These are phyloP conservation scores for Nowickia ferox DNA, from an alignment of 2,888 invertebrate species.

Conservation along the genomic window DNA sequence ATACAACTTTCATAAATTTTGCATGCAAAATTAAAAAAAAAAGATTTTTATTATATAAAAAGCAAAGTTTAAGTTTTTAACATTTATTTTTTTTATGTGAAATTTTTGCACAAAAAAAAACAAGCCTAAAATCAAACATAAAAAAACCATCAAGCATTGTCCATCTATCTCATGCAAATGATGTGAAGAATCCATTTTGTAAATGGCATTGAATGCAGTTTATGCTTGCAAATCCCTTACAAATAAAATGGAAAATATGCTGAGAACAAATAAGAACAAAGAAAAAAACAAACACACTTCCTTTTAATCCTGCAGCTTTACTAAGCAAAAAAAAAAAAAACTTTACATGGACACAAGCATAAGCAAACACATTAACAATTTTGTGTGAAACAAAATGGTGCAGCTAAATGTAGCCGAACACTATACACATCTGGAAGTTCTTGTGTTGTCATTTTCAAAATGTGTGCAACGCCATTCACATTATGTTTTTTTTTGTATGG, in stretches of 20 bases:
- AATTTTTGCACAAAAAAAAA: background rate
- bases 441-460: no score
- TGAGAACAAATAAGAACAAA: background rate
- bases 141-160: background rate
- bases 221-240: slow-evolving; percentile 41
- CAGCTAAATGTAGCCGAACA: background rate
- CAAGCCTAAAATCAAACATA: background rate
- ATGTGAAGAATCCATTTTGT: slow-evolving; percentile 6
- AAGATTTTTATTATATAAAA: no score
- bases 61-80: no score
- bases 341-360: background rate
- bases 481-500: no score
- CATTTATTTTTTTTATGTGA: background rate
- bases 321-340: background rate
- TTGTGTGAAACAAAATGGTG: background rate
- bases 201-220: slow-evolving; percentile 45
- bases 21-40: no score
- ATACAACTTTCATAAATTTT: no score
- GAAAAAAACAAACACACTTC: background rate
- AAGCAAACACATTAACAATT: background rate
- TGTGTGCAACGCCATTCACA: no score
- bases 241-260: slow-evolving; percentile 21
- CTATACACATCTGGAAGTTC: no score
- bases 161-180: background rate
- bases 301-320: slow-evolving; percentile 38